phyloP scores from a whole-genome alignment of 2,113 vertebrate genomes.

The Chaetodon auriga region DNA sequence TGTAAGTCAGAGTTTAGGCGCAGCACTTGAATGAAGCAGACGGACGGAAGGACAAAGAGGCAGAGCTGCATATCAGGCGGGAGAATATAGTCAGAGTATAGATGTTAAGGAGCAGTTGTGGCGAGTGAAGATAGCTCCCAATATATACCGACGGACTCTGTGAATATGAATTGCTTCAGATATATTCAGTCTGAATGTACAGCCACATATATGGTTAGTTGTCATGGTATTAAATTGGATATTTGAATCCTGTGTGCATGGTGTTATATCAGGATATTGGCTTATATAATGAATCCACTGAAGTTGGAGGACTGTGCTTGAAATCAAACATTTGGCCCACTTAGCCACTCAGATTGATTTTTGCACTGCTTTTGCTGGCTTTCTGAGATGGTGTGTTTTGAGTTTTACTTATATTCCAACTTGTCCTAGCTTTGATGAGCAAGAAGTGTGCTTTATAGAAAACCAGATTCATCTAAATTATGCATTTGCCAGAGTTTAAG shows the following conservation, averaged over 20 bases:
- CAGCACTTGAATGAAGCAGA: background rate
- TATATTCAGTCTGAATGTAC: conserved; percentile 12
- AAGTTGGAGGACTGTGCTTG: conserved; percentile 25
- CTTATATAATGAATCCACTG: conserved; percentile 20
- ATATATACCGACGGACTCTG: background rate
- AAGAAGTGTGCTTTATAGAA: background rate
- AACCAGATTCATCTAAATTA: background rate
- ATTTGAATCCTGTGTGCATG: background rate
- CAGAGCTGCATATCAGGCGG: background rate
- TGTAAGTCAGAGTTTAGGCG: background rate
- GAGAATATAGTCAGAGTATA: background rate
- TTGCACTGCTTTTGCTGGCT: conserved; percentile 4
- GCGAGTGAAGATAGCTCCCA: background rate
- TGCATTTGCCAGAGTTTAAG: background rate
- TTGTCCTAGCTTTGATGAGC: background rate
- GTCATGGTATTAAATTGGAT: conserved; percentile 1
- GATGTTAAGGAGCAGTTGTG: background rate
- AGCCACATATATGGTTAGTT: background rate
- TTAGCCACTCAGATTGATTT: conserved; percentile 10
- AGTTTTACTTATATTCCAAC: background rate
- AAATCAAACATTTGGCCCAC: conserved; percentile 53
- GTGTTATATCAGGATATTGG: conserved; percentile 17
- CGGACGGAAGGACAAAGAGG: background rate
- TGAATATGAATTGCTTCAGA: conserved; percentile 5
- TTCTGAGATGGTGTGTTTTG: conserved; percentile 20